A percentile compares a stretch with the other conserved stretches of the same genome.
These are phyloP conservation scores for Lissocephala sabroskyi DNA, from an alignment of 2,888 invertebrate genomes.

Conservation along the genomic window DNA sequence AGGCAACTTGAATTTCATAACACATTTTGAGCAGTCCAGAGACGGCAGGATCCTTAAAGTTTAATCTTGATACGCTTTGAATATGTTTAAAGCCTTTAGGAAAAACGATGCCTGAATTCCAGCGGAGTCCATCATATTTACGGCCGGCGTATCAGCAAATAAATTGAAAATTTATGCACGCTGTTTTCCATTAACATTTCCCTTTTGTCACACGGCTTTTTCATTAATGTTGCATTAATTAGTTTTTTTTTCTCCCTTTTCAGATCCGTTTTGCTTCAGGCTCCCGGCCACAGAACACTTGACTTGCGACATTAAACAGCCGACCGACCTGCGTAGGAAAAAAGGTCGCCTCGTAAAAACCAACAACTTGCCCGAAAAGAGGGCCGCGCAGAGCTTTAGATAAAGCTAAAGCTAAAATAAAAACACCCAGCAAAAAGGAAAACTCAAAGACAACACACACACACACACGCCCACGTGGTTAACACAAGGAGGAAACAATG, in stretches of 20 bases:
- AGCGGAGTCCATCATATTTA: too few relatives aligned
- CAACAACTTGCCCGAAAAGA: constrained; percentile 3
- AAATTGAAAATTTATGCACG: too few relatives aligned
- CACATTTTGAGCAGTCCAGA: too few relatives aligned
- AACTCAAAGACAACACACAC: constrained; percentile 10
- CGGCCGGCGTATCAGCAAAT: too few relatives aligned
- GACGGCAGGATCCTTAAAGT: too few relatives aligned
- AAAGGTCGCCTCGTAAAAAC: constrained; percentile 18
- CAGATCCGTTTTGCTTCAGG: constrained; percentile 32
- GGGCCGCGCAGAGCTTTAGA: constrained; percentile 33
- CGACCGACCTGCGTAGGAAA: constrained; percentile 6
- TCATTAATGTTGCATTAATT: constrained; percentile 47
- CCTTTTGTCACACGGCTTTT: background rate
- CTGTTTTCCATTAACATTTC: too few relatives aligned
- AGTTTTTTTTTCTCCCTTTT: constrained; percentile 33
- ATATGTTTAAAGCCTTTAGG: too few relatives aligned
- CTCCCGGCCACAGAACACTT: constrained; percentile 25
- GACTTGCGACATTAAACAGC: constrained; percentile 32
- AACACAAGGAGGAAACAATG: constrained; percentile 31
- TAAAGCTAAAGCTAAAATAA: constrained; percentile 34
- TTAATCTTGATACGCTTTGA: too few relatives aligned
- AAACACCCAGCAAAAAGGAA: constrained; percentile 23
- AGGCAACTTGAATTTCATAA: too few relatives aligned
- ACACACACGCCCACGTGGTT: constrained; percentile 9
- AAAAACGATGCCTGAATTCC: too few relatives aligned